Base-by-base conservation (phyloP, 2,797 vertebrate species). In the Myotis myotis region DNA sequence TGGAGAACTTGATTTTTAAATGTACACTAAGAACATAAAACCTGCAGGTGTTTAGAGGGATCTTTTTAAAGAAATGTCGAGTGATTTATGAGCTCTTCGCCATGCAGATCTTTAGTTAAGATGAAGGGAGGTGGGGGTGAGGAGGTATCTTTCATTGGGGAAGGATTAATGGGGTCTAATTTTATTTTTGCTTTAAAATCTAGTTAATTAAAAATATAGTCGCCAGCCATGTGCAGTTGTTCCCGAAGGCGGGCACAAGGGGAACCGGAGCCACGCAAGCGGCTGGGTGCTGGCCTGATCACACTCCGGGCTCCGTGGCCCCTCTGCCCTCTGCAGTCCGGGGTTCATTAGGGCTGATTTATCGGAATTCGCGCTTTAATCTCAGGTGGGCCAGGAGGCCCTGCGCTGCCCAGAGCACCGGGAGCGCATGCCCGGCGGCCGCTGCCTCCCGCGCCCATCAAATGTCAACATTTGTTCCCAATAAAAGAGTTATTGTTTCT, bases 391-490 rank as follows among this genome's bases (percentile, higher is more conserved):
- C 98, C 98, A 96, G 15, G 36, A 96, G 98, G 98, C 97, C 90
- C 79, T 55, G 95, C 74, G 74, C 97, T 97, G 97, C 98, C 97
- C 97, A 98, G 98, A 98, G 97, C 98, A 98, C 98, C 97, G 97
- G 97, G 97, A 98, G 98, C 98, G 87, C 95, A 98, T 97, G 99
- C 97, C 97, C 96, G 97, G 97, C 97, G 91, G 96, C 85, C 91
- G 96, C 98, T 95, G 96, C 97, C 97, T 97, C 98, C 97, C 96
- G 70, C 97, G 98, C 97, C 97, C 96, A 98, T 98, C 98, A 99
- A 99, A 99, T 99, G 99, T 99, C 99, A 99, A 98, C 99, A 99
- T 99, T 99, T 99, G 99, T 99, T 99, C 98, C 98, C 98, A 98
- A 98, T 99, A 98, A 99, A 98, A 98, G 98, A 98, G 98, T 98